Evolutionary conservation across 2,797 vertebrate species (phyloP).

Genomic region (Onychomys arenicola): DNA sequence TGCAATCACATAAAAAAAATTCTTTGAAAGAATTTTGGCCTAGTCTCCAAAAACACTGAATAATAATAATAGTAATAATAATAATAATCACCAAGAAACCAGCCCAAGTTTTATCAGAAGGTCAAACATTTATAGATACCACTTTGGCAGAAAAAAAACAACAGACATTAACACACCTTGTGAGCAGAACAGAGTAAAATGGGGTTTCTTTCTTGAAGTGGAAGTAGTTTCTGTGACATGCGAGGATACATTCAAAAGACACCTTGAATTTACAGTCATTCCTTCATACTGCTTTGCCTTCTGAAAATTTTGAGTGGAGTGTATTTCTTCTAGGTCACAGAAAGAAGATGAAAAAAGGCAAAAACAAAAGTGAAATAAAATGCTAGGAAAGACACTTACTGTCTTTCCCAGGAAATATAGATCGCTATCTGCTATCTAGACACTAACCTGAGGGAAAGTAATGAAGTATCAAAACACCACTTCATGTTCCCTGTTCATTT

Average conservation of each 20-base stretch:
- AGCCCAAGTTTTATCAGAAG: conserved; percentile 1
- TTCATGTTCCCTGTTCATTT: not conserved
- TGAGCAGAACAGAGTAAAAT: not conserved
- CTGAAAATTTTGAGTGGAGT: not conserved
- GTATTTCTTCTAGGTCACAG: not conserved
- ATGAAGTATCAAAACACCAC: not conserved
- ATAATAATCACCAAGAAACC: not conserved
- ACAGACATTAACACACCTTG: conserved; percentile 18
- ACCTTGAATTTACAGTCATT: conserved; percentile 26
- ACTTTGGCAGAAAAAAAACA: not conserved
- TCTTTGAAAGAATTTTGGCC: not conserved
- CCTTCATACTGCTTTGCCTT: not conserved
- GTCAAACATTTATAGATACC: not conserved
- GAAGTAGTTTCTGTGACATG: not conserved
- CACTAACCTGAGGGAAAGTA: not conserved
- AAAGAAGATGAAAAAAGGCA: not conserved
- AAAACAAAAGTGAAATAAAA: conserved; percentile 6
- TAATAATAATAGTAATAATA: not conserved
- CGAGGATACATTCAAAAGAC: conserved; percentile 7
- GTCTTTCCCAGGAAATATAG: not conserved
- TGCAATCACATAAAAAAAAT: not conserved
- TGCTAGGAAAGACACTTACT: not conserved
- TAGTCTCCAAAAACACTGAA: not conserved
- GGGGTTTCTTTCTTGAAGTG: conserved; percentile 17
- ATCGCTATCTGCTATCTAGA: not conserved